Evolutionary conservation across 30 jellyfish, hydroid and myxozoan genomes (phyloP).

Genomic region (Aurelia aurita complex sp. Pacific): DNA sequence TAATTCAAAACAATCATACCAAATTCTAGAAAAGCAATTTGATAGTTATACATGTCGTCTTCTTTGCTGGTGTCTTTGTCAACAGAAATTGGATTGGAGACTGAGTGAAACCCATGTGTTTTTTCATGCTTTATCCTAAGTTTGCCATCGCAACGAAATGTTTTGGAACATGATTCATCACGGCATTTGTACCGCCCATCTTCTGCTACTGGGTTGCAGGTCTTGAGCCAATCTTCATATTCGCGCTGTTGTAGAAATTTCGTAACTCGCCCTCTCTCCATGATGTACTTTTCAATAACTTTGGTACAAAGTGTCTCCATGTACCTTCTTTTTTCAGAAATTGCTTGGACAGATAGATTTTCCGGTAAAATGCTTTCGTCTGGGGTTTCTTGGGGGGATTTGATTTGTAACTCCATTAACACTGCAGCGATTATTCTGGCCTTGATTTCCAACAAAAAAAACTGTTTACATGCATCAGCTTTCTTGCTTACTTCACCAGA

Average conservation of each 20-base stretch:
- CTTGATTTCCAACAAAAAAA: neutral
- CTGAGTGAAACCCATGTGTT: slow-evolving; percentile 9
- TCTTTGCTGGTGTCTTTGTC: too few relatives aligned
- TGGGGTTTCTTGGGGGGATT: slow-evolving; percentile 1
- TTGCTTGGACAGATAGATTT: neutral
- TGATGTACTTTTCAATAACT: slow-evolving; percentile 6
- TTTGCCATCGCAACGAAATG: slow-evolving; percentile 11
- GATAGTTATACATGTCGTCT: slow-evolving; percentile 8
- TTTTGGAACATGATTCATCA: neutral
- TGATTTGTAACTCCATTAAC: neutral
- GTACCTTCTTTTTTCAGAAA: neutral
- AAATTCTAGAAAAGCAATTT: neutral
- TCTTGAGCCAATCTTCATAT: slow-evolving; percentile 12
- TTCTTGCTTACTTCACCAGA: slow-evolving; percentile 9
- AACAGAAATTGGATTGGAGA: too few relatives aligned
- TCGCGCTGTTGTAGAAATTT: neutral
- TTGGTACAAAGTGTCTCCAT: neutral
- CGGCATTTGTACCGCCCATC: slow-evolving; percentile 16
- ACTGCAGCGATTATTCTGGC: slow-evolving; percentile 11
- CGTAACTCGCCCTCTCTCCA: neutral
- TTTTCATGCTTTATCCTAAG: slow-evolving; percentile 1
- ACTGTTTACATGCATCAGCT: slow-evolving; percentile 23
- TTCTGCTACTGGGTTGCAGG: neutral
- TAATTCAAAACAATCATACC: slow-evolving; percentile 4
- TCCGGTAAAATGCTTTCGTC: slow-evolving; percentile 8